These are phyloP conservation scores for Hesperia comma DNA, from an alignment of 2,888 invertebrate genomes.

Conservation along the genomic window DNA sequence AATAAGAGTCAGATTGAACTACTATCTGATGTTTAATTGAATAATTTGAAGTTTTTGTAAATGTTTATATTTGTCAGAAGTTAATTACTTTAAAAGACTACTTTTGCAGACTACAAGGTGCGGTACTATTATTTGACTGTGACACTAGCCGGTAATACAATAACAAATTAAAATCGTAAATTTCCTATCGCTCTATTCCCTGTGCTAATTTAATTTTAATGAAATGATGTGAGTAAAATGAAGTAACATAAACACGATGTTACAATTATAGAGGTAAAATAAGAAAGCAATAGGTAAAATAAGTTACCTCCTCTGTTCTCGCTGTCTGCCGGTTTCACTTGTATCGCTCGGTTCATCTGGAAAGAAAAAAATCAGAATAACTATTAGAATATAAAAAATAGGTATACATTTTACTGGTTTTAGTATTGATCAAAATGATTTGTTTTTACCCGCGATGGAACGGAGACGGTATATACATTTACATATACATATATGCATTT, in stretches of 20 bases:
- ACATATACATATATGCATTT: too few relatives aligned
- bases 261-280: neutral
- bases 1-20: too few relatives aligned
- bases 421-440: too few relatives aligned
- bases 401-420: too few relatives aligned
- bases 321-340: conserved; percentile 99
- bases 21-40: too few relatives aligned
- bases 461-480: too few relatives aligned
- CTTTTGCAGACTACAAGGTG: neutral
- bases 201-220: neutral
- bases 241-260: neutral
- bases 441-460: too few relatives aligned
- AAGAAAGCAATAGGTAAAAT: neutral
- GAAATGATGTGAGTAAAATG: conserved; percentile 5
- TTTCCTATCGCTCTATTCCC: neutral
- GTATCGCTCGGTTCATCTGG: conserved; percentile 99
- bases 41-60: too few relatives aligned
- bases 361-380: conserved; percentile 73
- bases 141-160: too few relatives aligned
- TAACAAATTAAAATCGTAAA: too few relatives aligned
- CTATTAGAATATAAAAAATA: neutral
- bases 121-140: too few relatives aligned
- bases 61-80: too few relatives aligned
- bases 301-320: conserved; percentile 97
- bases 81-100: neutral